Evolutionary conservation across 2,888 invertebrate species (phyloP).

Genomic region (Orgyia antiqua): DNA sequence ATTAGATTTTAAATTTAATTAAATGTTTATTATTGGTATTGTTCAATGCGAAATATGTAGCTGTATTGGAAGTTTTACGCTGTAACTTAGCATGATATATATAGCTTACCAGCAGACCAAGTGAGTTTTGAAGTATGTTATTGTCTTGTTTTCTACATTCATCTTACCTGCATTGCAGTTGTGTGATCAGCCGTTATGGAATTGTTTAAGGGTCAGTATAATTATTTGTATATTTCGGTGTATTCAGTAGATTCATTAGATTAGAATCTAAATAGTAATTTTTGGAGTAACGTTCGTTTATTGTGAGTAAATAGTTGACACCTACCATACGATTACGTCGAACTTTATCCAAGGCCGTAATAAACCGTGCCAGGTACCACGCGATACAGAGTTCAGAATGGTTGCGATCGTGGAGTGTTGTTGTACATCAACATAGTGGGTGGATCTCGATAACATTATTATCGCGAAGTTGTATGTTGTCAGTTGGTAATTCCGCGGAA

Average conservation of each 20-base stretch:
- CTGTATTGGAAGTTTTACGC: too few relatives aligned
- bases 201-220: conserved; percentile 24
- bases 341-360: conserved; percentile 66
- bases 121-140: too few relatives aligned
- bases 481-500: conserved; percentile 16
- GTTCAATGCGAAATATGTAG: too few relatives aligned
- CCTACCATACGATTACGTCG: conserved; percentile 42
- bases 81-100: too few relatives aligned
- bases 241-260: too few relatives aligned
- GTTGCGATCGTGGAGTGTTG: conserved; percentile 30
- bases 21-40: too few relatives aligned
- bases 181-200: conserved; percentile 23
- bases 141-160: too few relatives aligned
- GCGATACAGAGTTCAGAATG: conserved; percentile 32
- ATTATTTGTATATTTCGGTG: conserved; percentile 2
- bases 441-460: conserved; percentile 54
- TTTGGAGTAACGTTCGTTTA: too few relatives aligned
- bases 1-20: too few relatives aligned
- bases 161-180: too few relatives aligned
- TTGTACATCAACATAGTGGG: conserved; percentile 48
- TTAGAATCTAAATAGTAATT: too few relatives aligned
- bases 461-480: conserved; percentile 29
- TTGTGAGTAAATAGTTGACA: conserved; percentile 27
- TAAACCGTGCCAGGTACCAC: conserved; percentile 62
- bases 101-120: too few relatives aligned